Base-by-base conservation (phyloP, 1,140 invertebrate species). In the Aphidius ervi region DNA sequence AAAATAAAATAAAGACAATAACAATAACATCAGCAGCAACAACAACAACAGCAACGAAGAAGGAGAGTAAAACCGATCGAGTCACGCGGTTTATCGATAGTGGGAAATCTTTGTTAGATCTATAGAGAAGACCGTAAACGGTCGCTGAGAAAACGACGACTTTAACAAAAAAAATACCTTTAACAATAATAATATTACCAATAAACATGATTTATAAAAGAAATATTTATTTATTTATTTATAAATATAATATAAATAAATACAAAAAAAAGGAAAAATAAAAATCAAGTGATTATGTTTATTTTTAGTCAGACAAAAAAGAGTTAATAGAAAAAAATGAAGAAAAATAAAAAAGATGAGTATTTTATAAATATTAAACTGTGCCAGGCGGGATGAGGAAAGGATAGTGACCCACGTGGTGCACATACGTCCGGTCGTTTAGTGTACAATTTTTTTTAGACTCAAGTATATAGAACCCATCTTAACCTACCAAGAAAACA, bases 281-380 rank as follows among this genome's bases (percentile, higher is more conserved):
- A 48, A 48, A 20, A 20, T 10, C 9, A 48, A 20, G 46, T 31
- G 2, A 31, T 31, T 31, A 31, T 31, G 23, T 31, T 31, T 31
- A 31, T 31, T 31, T 31, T 31, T 31, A 31, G 23, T 31, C 23
- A 31, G 23, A 3, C 2, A 1, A 31, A 2, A 1, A 31, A 31
- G 23, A 31, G 23, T 31, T 2, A 48, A 6, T 10, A 20, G 9
- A 6, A 8, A 46, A 46, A 46, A 46, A 46, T 6, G 9, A 2
- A 46, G 1, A 9, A 46, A 16, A n/a, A 8, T 6, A 46, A 3
- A 16, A n/a, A 46, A 46, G 10, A 46, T 46, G 48, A 31, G 50
- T n/a, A 9, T 46, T 45, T 65, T 61, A 62, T 64, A 62, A 64
- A 66, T 64, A 66, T 64, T 64, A 64, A 66, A 62, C 54, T 45